These are phyloP conservation scores for Ctenoplectra terminalis DNA, from an alignment of 1,140 invertebrate genomes.

Conservation along the genomic window DNA sequence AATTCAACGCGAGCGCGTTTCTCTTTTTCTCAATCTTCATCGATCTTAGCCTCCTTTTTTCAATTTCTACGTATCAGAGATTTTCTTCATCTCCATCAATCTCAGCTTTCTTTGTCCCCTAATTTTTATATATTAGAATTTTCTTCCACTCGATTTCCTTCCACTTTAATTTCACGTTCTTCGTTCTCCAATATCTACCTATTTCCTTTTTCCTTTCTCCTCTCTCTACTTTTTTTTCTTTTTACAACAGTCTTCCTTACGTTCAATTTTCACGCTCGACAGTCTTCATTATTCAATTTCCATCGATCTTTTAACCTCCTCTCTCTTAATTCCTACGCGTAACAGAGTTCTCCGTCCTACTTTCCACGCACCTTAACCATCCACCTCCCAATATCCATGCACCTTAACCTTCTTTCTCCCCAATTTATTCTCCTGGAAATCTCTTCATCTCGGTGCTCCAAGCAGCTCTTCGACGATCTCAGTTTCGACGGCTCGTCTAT, in stretches of 20 bases:
- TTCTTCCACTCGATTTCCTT: neutral
- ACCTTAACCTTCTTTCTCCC: neutral
- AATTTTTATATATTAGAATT: too few species aligned
- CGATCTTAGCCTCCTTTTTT: neutral
- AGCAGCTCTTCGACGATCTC: neutral
- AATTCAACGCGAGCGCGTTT: too few species aligned
- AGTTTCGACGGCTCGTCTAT: constrained; percentile 33
- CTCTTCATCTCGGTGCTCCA: neutral
- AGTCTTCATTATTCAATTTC: neutral
- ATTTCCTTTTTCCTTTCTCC: neutral
- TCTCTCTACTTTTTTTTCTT: neutral
- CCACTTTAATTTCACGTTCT: neutral
- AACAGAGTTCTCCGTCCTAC: neutral
- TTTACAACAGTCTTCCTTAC: neutral
- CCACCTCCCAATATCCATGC: too few species aligned
- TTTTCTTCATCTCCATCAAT: neutral
- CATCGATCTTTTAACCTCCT: neutral
- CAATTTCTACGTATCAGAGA: neutral
- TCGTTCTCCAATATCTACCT: neutral
- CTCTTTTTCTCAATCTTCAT: neutral
- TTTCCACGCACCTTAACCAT: neutral
- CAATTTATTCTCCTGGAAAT: neutral
- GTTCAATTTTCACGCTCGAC: neutral
- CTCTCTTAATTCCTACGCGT: neutral
- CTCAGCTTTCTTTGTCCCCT: neutral